phyloP scores from a whole-genome alignment of 2,888 invertebrate species.

The Baccha elongata region DNA sequence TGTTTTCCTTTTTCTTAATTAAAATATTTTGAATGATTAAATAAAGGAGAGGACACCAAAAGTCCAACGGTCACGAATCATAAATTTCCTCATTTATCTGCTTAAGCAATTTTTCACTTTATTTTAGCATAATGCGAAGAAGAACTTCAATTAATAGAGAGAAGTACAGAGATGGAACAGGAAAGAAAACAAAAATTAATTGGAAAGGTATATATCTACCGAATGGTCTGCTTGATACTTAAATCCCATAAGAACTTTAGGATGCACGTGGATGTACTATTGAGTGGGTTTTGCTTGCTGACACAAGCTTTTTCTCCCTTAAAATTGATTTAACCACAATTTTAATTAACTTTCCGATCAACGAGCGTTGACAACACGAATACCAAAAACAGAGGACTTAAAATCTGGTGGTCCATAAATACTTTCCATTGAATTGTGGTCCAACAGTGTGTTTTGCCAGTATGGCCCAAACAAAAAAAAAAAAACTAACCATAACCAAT shows the following conservation, averaged over 20 bases:
- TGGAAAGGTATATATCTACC: slow-evolving; percentile 38
- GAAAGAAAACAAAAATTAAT: slow-evolving; percentile 34
- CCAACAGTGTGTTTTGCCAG: not conserved
- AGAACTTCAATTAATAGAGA: not conserved
- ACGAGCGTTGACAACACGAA: slow-evolving; percentile 56
- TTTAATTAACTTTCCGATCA: slow-evolving; percentile 72
- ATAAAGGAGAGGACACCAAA: slow-evolving; percentile 8
- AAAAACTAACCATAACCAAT: slow-evolving; percentile 50
- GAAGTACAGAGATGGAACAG: not conserved
- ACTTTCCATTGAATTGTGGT: slow-evolving; percentile 34
- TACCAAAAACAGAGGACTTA: slow-evolving; percentile 24
- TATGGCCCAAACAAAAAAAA: slow-evolving; percentile 8
- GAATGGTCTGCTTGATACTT: slow-evolving; percentile 15
- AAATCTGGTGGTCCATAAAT: slow-evolving; percentile 44
- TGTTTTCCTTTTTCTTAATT: too few species aligned
- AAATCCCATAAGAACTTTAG: slow-evolving; percentile 26
- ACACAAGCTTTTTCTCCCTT: slow-evolving; percentile 18
- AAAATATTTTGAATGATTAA: too few species aligned
- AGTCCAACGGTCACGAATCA: not conserved
- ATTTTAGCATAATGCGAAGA: not conserved
- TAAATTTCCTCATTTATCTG: slow-evolving; percentile 3
- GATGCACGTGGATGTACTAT: slow-evolving; percentile 34
- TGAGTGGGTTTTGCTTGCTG: slow-evolving; percentile 22
- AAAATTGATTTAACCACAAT: slow-evolving; percentile 68
- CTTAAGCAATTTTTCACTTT: slow-evolving; percentile 8